These are phyloP conservation scores for Azemiops feae DNA, from an alignment of 2,113 vertebrate genomes.

Conservation along the genomic window DNA sequence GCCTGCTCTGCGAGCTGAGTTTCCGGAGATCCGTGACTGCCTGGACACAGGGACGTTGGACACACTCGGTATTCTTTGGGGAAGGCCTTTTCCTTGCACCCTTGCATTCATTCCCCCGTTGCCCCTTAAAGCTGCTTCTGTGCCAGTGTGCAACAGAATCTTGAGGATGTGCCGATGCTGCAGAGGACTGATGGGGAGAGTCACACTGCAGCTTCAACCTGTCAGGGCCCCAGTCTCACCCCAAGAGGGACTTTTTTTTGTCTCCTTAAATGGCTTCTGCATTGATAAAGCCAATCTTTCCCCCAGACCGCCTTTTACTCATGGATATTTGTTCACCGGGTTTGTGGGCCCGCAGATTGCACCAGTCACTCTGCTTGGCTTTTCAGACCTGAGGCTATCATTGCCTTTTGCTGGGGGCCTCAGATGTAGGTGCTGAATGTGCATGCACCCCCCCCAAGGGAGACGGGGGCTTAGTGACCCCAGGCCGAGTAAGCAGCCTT, in stretches of 20 bases:
- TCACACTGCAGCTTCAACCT: not conserved
- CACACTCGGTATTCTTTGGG: slow-evolving; percentile 87
- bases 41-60: slow-evolving; percentile 88
- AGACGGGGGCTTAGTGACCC: not conserved
- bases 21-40: slow-evolving; percentile 90
- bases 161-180: not conserved
- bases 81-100: not conserved
- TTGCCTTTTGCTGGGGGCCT: not conserved
- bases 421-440: not conserved
- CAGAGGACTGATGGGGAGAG: no score
- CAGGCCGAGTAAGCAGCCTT: not conserved
- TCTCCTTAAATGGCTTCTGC: no score
- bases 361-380: not conserved
- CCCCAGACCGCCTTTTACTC: not conserved
- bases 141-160: not conserved
- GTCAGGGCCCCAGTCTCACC: not conserved
- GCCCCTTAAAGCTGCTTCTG: not conserved
- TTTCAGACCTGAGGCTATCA: not conserved
- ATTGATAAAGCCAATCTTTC: no score
- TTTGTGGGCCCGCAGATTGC: not conserved
- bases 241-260: no score
- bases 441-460: not conserved
- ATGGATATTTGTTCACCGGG: not conserved
- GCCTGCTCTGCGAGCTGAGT: slow-evolving; percentile 89
- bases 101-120: not conserved